Percentiles rank a stretch among this genome's conserved stretches.
These are phyloP conservation scores for Mystacides longicornis DNA, from an alignment of 2,888 invertebrate genomes.

Conservation along the genomic window DNA sequence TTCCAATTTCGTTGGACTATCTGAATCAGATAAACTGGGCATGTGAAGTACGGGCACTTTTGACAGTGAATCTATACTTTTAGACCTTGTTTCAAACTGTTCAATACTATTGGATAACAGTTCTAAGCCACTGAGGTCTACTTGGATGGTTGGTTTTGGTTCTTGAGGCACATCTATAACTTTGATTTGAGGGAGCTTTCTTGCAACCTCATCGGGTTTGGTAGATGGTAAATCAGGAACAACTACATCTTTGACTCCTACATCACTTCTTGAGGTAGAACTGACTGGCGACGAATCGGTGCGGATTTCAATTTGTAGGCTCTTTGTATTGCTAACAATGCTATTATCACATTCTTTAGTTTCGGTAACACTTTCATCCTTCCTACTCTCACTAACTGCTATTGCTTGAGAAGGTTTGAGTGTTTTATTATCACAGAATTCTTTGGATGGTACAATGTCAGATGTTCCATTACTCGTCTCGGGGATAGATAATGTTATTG, in stretches of 20 bases:
- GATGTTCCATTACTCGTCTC: conserved; percentile 1
- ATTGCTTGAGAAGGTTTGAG: neutral
- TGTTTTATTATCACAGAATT: neutral
- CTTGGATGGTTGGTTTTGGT: conserved; percentile 30
- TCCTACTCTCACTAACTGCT: neutral
- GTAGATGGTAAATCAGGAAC: conserved; percentile 4
- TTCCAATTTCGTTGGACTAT: conserved; percentile 30
- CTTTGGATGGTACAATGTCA: neutral
- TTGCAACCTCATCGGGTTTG: conserved; percentile 9
- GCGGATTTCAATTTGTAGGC: conserved; percentile 22
- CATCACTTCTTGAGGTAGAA: neutral
- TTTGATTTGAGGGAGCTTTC: conserved; percentile 9
- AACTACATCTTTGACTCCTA: neutral
- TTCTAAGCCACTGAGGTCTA: conserved; percentile 75
- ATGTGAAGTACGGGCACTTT: conserved; percentile 37
- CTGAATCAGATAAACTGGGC: conserved; percentile 25
- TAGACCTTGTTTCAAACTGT: conserved; percentile 56
- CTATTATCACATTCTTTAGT: conserved; percentile 14
- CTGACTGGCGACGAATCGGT: conserved; percentile 27
- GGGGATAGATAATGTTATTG: neutral
- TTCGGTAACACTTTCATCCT: conserved; percentile 25
- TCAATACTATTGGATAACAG: conserved; percentile 79
- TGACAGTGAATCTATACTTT: conserved; percentile 31
- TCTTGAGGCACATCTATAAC: conserved; percentile 7
- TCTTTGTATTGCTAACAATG: neutral